Evolutionary conservation across 1,140 invertebrate species (phyloP), one percentile per base, ranked within the genome.

Genomic region (Drosophila obscura): DNA sequence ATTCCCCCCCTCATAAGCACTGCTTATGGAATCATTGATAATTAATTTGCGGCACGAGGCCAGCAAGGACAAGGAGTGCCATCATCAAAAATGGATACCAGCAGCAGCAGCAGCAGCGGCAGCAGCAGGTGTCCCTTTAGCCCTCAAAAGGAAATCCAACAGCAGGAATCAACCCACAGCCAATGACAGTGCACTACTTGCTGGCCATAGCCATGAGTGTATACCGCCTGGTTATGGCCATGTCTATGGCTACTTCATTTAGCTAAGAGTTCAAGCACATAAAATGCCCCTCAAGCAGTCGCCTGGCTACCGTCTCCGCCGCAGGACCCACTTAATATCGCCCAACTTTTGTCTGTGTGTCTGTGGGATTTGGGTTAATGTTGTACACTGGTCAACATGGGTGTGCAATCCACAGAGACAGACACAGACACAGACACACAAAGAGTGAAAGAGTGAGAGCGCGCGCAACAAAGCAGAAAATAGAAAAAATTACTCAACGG

Each of bases 381-480:
- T 88, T 75, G 79, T 35, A 55, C 84, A 61, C 88, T 71, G 83
- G 83, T 88, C 83, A 88, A 88, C 83, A 88, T 88, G 83, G 83
- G 83, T 88, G 83, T 83, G 83, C 78, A 79, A 68, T 79, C 80
- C 79, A 88, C 83, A 69, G 79, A 13, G 35, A 8, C 28, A 9
- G 8, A 31, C 0, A 4, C 3, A 39, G 4, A 39, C 9, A 31
- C 1, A 31, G 83, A 83, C 80, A 66, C 72, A 31, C 8, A 31
- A 8, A 31, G 2, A 1, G 28, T 0, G 28, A 31, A 31, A 8
- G 7, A 31, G 7, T 19, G 22, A 24, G 22, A 3, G 22, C 2
- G 4, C 75, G 76, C 65, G 83, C 83, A 83, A 83, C 79, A 87
- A 87, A 87, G 83, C 83, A 83, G 83, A 87, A 87, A 87, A 87